These are phyloP conservation scores for Bellardia pandia DNA, from an alignment of 2,888 invertebrate genomes.

Conservation along the genomic window DNA sequence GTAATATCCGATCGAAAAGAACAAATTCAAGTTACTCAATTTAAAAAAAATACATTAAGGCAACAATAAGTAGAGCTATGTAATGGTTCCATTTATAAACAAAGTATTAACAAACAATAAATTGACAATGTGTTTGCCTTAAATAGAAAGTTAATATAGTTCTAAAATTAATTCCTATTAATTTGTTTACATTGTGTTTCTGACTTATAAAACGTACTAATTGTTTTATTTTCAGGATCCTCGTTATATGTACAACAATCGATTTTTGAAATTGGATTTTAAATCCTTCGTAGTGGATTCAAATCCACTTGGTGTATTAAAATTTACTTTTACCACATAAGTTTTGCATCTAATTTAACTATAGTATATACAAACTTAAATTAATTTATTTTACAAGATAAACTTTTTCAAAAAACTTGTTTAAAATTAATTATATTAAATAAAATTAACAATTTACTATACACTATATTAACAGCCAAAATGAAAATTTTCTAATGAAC, in stretches of 20 bases:
- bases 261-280: constrained; percentile 75
- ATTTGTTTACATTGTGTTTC: background rate
- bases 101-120: no score
- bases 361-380: background rate
- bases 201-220: background rate
- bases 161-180: background rate
- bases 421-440: background rate
- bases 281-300: constrained; percentile 72
- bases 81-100: no score
- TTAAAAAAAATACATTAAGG: no score
- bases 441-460: no score
- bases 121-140: no score
- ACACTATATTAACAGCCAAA: no score
- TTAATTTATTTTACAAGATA: background rate
- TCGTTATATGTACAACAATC: constrained; percentile 74
- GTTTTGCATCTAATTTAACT: no score
- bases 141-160: no score
- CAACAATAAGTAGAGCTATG: no score
- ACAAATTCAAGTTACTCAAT: no score
- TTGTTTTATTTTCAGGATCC: constrained; percentile 71
- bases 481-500: no score
- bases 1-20: no score
- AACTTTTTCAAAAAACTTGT: background rate
- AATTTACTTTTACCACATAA: constrained; percentile 77
- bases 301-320: constrained; percentile 77